These are phyloP conservation scores for Zaprionus inermis DNA, from an alignment of 1,140 invertebrate species.

Conservation along the genomic window DNA sequence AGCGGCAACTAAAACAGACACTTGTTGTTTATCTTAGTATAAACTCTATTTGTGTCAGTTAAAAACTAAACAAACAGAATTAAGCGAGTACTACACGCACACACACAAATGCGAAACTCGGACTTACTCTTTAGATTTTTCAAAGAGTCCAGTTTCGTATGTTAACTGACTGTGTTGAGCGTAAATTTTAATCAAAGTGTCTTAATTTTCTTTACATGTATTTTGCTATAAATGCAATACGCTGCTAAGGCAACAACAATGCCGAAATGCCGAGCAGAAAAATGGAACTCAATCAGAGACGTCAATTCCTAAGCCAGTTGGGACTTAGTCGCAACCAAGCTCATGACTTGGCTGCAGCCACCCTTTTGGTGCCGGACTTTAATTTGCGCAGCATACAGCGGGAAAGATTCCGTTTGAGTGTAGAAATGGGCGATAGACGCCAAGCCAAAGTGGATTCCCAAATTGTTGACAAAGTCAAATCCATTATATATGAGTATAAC, in stretches of 20 bases:
- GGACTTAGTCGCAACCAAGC: constrained; percentile 49
- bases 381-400: constrained; percentile 48
- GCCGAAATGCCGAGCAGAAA: background rate
- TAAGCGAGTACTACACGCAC: background rate
- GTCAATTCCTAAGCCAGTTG: constrained; percentile 44
- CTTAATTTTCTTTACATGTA: constrained; percentile 44
- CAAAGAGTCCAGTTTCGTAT: constrained; percentile 9
- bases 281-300: constrained; percentile 38
- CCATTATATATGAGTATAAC: constrained; percentile 16
- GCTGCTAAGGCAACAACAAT: constrained; percentile 12
- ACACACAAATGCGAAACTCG: background rate
- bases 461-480: constrained; percentile 34
- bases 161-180: background rate
- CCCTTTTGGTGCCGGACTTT: constrained; percentile 42
- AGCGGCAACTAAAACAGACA: constrained; percentile 3
- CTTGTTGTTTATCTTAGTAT: constrained; percentile 35
- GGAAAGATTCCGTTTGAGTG: constrained; percentile 32
- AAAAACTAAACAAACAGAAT: constrained; percentile 30
- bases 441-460: constrained; percentile 35
- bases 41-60: constrained; percentile 22
- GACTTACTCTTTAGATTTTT: constrained; percentile 9
- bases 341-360: constrained; percentile 38
- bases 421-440: constrained; percentile 44
- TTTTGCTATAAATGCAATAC: background rate
- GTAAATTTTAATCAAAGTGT: constrained; percentile 44